Evolutionary conservation across 2,113 vertebrate genomes (phyloP), one percentile per base, ranked within the genome.

Genomic region (Procavia capensis): DNA sequence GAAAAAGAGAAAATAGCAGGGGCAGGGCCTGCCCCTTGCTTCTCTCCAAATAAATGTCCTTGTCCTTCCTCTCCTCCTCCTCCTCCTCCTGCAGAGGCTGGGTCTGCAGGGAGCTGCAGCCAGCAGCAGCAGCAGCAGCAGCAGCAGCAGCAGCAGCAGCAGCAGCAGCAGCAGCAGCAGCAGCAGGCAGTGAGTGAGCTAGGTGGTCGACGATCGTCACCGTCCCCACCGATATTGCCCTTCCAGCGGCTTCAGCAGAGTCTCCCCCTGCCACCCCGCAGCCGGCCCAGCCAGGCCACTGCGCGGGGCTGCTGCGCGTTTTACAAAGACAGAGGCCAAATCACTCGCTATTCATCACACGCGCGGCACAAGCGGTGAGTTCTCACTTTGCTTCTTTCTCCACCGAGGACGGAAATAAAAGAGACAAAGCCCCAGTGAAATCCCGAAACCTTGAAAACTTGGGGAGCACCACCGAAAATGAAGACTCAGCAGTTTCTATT

Each of bases 121-220:
- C n/a, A n/a, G n/a, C n/a, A n/a, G n/a, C n/a, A n/a, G n/a, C n/a
- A n/a, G n/a, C n/a, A n/a, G n/a, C n/a, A n/a, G n/a, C n/a, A n/a
- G n/a, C n/a, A n/a, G n/a, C n/a, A n/a, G n/a, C n/a, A n/a, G n/a
- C n/a, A n/a, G n/a, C n/a, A n/a, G n/a, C n/a, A n/a, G n/a, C n/a
- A n/a, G n/a, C n/a, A n/a, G n/a, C n/a, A n/a, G n/a, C n/a, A n/a
- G n/a, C n/a, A n/a, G n/a, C 50, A 3, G 50, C 17, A 54, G 50
- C 50, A 16, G 50, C 50, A 11, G 50, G 93, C 92, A 83, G 93
- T 89, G 61, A 63, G 1, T 50, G 22, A 19, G 90, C 72, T 93
- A 92, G 96, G 61, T 85, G 97, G 97, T 85, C 97, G 96, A 96
- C 88, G 92, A 97, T 97, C 96, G 79, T 93, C 96, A 84, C 29